Percentiles rank a stretch among this genome's conserved stretches.
Evolutionary conservation across 2,888 invertebrate genomes (phyloP).

Genomic region (Amblyjoppa proteus): DNA sequence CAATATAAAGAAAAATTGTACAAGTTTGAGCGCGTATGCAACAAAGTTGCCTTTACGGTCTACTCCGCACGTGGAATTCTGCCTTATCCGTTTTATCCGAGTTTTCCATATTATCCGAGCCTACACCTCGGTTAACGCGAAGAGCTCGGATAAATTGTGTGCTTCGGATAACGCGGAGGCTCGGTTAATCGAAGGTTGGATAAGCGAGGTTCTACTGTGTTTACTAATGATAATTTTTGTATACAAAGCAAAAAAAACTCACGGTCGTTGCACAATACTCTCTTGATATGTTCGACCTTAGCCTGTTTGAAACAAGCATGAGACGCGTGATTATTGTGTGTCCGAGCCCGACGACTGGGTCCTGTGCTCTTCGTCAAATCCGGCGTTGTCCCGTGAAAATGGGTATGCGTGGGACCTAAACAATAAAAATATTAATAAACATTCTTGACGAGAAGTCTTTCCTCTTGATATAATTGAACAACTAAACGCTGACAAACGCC

Average conservation of each 20-base stretch:
- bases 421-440: background rate
- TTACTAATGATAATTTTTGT: background rate
- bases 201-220: background rate
- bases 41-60: no score
- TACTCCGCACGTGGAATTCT: no score
- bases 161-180: no score
- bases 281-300: constrained; percentile 82
- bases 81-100: no score
- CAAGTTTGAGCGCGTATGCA: no score
- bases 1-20: no score
- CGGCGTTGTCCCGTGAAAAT: constrained; percentile 76
- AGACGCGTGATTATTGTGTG: constrained; percentile 79
- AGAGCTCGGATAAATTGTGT: no score
- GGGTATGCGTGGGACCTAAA: constrained; percentile 78
- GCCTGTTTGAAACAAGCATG: constrained; percentile 81
- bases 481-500: background rate
- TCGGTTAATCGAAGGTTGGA: no score
- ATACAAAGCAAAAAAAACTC: constrained; percentile 69
- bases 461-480: background rate
- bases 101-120: no score
- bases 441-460: background rate
- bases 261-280: constrained; percentile 82
- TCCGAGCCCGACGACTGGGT: constrained; percentile 76
- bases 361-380: constrained; percentile 76
- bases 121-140: no score